Evolutionary conservation across 2,113 vertebrate species (phyloP), one percentile per base, ranked within the genome.

Genomic region (Clarias batrachus): DNA sequence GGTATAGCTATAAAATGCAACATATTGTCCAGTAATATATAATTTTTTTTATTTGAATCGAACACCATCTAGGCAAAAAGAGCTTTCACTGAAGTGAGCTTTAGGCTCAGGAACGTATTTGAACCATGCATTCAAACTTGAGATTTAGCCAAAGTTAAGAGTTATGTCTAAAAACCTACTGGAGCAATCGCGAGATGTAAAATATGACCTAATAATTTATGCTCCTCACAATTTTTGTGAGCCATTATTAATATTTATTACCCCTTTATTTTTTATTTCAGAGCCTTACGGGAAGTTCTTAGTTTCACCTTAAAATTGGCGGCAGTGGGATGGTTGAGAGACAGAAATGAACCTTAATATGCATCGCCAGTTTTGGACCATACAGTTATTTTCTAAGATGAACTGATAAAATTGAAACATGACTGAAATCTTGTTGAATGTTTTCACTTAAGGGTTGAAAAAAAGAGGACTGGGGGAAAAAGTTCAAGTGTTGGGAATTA

Each of bases 221-320:
- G 41, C 41, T 52, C 2, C 37, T 74, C 21, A 41, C 71, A 74
- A 11, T 23, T 25, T 76, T 76, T 76, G 21, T 3, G n/a, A n/a
- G 73, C 12, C 11, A 25, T 52, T 76, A 52, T 52, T 41, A 13
- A 25, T 76, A 76, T 76, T 76, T 52, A 76, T 76, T 52, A 14
- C 41, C 41, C 12, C n/a, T n/a, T 76, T 33, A 17, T 37, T 71
- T n/a, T 70, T 8, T 3, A 52, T 48, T 76, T 41, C 73, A 52
- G 21, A 76, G 21, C 21, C 41, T 76, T 76, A 48, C 73, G 48
- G 73, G 73, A 76, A 76, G 73, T 73, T 73, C 70, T 37, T 41
- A 3, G 33, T 25, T 76, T 52, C 12, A 52, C 73, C 41, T 76
- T 52, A 41, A 52, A 52, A 52, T 48, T 76, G 73, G 73, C 57